phyloP scores from a whole-genome alignment of 2,888 invertebrate species.

The Standfussiana lucernea region DNA sequence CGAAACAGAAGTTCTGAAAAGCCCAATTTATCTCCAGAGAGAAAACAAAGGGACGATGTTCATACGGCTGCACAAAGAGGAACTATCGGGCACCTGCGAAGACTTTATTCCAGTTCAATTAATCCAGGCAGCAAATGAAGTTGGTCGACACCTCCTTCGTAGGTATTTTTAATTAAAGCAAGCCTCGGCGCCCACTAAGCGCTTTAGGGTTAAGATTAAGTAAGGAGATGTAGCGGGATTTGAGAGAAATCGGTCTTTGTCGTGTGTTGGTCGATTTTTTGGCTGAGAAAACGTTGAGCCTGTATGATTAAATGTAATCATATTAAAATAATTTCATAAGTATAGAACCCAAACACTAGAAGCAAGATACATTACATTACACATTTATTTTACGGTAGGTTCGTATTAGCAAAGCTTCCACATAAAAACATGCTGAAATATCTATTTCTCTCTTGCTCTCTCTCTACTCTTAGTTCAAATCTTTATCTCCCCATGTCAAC shows the following conservation, averaged over 20 bases:
- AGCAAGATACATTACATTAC: neutral
- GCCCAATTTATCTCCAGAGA: slow-evolving; percentile 53
- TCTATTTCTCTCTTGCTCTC: neutral
- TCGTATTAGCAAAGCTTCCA: neutral
- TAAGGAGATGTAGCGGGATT: slow-evolving; percentile 45
- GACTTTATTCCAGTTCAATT: slow-evolving; percentile 80
- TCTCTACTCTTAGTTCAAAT: neutral
- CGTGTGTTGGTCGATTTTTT: neutral
- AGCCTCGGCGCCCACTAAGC: slow-evolving; percentile 70
- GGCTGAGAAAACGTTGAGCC: neutral
- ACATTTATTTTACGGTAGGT: neutral
- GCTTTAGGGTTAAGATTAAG: slow-evolving; percentile 52
- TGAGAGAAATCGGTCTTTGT: neutral
- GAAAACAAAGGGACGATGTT: slow-evolving; percentile 58
- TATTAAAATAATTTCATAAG: neutral
- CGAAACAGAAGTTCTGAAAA: slow-evolving; percentile 38
- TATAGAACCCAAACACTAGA: neutral
- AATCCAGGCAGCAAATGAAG: slow-evolving; percentile 79
- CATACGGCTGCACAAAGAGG: slow-evolving; percentile 53
- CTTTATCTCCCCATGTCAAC: neutral
- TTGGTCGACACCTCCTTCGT: slow-evolving; percentile 75
- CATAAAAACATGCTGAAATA: neutral
- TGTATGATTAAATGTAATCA: neutral
- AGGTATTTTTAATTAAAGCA: slow-evolving; percentile 86
- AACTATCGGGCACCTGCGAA: slow-evolving; percentile 70